phyloP scores from a whole-genome alignment of 64 coral and sea anemone genomes.

The Porites australiensis region DNA sequence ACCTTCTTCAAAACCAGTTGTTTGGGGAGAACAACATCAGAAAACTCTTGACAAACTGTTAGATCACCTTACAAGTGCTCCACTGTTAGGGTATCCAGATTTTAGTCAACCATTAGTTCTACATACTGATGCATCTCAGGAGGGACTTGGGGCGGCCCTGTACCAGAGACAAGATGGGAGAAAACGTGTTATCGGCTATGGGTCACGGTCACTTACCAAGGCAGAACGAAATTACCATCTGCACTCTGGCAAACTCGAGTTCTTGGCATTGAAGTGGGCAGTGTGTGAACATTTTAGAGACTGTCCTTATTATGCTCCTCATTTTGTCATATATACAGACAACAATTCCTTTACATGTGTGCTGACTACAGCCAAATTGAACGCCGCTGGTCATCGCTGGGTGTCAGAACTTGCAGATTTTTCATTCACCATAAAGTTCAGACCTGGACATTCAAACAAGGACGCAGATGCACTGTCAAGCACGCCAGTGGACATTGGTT shows the following conservation, averaged over 20 bases:
- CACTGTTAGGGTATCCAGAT: neutral
- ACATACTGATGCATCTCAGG: neutral
- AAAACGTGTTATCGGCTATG: neutral
- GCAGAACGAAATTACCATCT: slow-evolving; percentile 3
- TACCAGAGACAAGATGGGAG: no score
- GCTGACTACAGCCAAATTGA: neutral
- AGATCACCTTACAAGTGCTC: neutral
- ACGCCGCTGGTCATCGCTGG: neutral
- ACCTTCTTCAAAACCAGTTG: neutral
- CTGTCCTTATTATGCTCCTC: neutral
- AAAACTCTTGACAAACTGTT: neutral
- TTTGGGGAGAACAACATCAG: neutral
- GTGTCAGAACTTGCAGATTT: neutral
- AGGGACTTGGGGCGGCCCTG: neutral
- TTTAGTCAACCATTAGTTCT: neutral
- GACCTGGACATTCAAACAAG: slow-evolving; percentile 6
- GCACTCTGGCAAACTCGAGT: neutral
- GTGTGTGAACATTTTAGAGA: slow-evolving; percentile 4
- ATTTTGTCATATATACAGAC: neutral
- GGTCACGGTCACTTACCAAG: neutral
- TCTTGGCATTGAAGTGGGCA: neutral
- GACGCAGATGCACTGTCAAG: neutral
- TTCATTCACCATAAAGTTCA: neutral
- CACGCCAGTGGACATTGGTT: neutral
- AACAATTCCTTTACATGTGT: neutral